Conservation (phyloP, 2,797 vertebrate genomes). For the Danio kyathit region DNA sequence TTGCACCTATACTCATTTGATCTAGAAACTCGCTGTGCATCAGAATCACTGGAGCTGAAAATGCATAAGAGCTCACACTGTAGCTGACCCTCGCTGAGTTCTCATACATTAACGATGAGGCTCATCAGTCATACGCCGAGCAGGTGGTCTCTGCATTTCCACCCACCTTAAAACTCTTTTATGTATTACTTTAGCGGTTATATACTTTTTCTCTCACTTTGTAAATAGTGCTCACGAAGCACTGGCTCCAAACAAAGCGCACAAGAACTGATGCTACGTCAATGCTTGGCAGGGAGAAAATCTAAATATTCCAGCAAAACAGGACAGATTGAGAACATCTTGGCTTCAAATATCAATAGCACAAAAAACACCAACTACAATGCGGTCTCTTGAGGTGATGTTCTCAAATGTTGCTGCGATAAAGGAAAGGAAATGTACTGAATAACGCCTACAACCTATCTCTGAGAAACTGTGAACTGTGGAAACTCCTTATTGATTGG, state of each 20-base stretch:
- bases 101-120: conserved; percentile 45
- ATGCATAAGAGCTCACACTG: conserved; percentile 20
- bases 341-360: not conserved
- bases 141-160: not conserved
- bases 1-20: conserved; percentile 4
- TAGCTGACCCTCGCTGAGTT: conserved; percentile 34
- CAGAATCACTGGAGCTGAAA: conserved; percentile 15
- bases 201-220: not conserved
- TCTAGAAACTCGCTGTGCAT: conserved; percentile 26
- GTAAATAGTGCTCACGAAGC: not conserved
- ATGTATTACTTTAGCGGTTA: not conserved
- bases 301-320: not conserved
- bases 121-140: conserved; percentile 40
- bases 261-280: not conserved
- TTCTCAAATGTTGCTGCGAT: not conserved
- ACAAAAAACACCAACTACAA: not conserved
- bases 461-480: not conserved
- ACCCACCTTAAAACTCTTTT: not conserved
- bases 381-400: not conserved
- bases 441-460: not conserved
- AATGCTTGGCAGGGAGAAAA: not conserved
- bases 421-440: not conserved
- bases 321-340: not conserved
- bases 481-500: not conserved
- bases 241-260: not conserved